Evolutionary conservation across 2,797 vertebrate genomes (phyloP), one percentile per base, ranked within the genome.

Genomic region (Potorous gilbertii): DNA sequence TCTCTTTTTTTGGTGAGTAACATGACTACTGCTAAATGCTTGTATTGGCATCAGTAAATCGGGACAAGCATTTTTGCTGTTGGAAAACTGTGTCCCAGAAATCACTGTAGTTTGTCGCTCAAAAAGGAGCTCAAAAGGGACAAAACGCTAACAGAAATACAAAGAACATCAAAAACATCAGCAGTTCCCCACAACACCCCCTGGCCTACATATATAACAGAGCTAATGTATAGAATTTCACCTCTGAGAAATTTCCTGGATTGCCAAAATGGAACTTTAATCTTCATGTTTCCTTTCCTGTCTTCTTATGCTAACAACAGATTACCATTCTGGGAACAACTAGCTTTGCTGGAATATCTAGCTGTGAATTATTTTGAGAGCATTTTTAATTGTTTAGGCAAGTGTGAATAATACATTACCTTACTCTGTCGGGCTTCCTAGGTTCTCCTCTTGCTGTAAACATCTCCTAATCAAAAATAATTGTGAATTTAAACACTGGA

Each of bases 371-470:
- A 97, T 97, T 96, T 94, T 94, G 94, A 90, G 89, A 93, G 74
- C 62, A 95, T 95, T 90, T 97, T 98, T 97, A 97, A 96, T 95
- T 97, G 97, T 97, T 97, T 92, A 95, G 94, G 90, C 56, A 31
- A 0, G 4, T 92, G 74, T 92, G 94, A 95, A 94, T 97, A 97
- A 97, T 94, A 96, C 46, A n/a, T 87, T 94, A 55, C 62, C 66
- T 95, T 97, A 95, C 93, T 96, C 94, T 94, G 93, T 95, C 92
- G 91, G 34, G 59, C 91, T 62, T 31, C 46, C 93, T 94, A 93
- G 66, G 66, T 29, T 90, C 40, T 92, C 46, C 11, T 94, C 56
- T 95, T 95, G 93, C 94, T 95, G 55, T 95, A 94, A 96, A 97
- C 95, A 74, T 89, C 94, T 56, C 55, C 90, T 94, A 95, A 96